These are phyloP conservation scores for Drosophila watanabei DNA, from an alignment of 1,140 invertebrate species.

Conservation along the genomic window DNA sequence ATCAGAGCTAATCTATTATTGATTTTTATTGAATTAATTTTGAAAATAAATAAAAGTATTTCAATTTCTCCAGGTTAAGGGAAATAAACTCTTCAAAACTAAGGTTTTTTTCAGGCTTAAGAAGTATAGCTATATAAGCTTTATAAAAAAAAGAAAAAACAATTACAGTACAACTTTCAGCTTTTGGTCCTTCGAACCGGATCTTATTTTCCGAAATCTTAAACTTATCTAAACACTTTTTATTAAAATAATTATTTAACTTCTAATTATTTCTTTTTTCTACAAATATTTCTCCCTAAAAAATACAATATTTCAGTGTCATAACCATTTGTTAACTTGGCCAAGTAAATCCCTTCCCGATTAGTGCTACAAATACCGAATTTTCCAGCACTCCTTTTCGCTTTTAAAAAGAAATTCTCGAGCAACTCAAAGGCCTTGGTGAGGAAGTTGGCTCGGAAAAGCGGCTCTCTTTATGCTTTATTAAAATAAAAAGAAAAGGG, in stretches of 20 bases:
- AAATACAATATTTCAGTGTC: background rate
- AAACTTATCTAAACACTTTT: background rate
- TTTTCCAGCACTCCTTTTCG: background rate
- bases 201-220: too few species aligned
- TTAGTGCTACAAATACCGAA: constrained; percentile 7
- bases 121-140: background rate
- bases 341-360: background rate
- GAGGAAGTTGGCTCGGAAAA: constrained; percentile 4
- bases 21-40: too few species aligned
- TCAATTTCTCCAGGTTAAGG: background rate
- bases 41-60: too few species aligned
- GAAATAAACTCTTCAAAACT: too few species aligned
- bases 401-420: background rate
- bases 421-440: constrained; percentile 3
- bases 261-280: background rate
- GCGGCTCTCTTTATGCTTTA: constrained; percentile 39
- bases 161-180: too few species aligned
- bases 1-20: too few species aligned
- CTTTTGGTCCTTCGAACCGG: too few species aligned
- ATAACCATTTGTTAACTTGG: background rate
- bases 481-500: constrained; percentile 19
- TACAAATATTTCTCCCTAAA: background rate
- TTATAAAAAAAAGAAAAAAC: too few species aligned
- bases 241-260: background rate
- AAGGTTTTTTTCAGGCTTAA: background rate